phyloP scores from a whole-genome alignment of 1,140 invertebrate genomes.

The Apis laboriosa region DNA sequence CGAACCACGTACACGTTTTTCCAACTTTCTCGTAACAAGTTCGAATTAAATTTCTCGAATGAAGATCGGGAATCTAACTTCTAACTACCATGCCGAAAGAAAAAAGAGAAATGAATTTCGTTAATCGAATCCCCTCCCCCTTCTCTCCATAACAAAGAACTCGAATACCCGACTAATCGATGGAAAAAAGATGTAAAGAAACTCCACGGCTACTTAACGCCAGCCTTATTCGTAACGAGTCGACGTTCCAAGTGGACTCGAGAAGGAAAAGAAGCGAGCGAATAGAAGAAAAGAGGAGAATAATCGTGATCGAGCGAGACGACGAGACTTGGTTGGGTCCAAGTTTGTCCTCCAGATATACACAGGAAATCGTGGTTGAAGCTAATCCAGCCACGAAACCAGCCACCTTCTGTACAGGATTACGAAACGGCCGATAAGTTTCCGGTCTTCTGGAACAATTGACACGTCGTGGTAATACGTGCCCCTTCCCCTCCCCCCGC shows the following conservation, averaged over 20 bases:
- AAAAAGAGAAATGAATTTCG: too few relatives aligned
- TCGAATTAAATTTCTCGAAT: slow-evolving; percentile 31
- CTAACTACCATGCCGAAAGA: too few relatives aligned
- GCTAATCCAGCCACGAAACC: slow-evolving; percentile 34
- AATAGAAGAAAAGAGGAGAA: not conserved
- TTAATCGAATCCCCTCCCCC: too few relatives aligned
- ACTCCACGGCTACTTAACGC: not conserved
- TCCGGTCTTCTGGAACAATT: slow-evolving; percentile 67
- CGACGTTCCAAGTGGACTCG: not conserved
- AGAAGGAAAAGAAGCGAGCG: not conserved
- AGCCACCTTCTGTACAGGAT: slow-evolving; percentile 50
- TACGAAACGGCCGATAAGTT: slow-evolving; percentile 57
- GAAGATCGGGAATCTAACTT: not conserved
- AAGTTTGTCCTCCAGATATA: slow-evolving; percentile 46
- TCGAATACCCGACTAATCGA: too few relatives aligned
- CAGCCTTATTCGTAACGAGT: not conserved
- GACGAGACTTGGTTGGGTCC: slow-evolving; percentile 36
- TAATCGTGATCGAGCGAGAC: not conserved
- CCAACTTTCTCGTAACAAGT: slow-evolving; percentile 31
- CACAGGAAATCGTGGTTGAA: slow-evolving; percentile 31
- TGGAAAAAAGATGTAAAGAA: too few relatives aligned
- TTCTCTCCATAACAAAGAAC: too few relatives aligned
- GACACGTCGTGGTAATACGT: slow-evolving; percentile 62
- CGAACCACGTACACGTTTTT: not conserved
- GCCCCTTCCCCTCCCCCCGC: not conserved